Percentiles rank a stretch among this genome's conserved stretches.
phyloP scores from a whole-genome alignment of 2,797 vertebrate species.

The Sebastes oblongus region DNA sequence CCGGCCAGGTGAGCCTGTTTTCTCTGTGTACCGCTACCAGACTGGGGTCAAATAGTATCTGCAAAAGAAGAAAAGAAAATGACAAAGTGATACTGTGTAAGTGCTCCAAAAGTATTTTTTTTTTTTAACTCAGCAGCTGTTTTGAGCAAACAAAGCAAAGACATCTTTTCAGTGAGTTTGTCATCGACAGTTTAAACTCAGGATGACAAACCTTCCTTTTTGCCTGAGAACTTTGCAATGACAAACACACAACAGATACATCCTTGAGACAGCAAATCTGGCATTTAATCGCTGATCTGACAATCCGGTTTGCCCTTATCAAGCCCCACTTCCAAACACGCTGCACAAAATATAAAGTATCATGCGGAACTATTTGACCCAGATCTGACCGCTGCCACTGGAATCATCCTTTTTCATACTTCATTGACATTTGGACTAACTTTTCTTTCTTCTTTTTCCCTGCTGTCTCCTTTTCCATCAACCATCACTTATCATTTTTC shows the following conservation, averaged over 20 bases:
- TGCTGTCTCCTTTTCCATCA: conserved; percentile 15
- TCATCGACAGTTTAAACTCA: neutral
- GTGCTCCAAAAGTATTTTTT: neutral
- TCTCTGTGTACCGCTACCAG: conserved; percentile 49
- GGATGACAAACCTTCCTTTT: neutral
- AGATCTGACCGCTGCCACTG: conserved; percentile 30
- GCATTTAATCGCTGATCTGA: neutral
- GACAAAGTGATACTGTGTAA: neutral
- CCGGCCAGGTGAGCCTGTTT: conserved; percentile 87
- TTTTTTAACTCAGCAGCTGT: neutral
- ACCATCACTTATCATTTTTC: conserved; percentile 13
- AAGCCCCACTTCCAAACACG: neutral
- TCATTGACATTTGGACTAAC: conserved; percentile 30
- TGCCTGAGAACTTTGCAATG: too few relatives aligned
- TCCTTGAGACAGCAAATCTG: too few relatives aligned
- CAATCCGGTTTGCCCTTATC: neutral
- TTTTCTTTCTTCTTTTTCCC: conserved; percentile 15
- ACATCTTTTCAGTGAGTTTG: neutral
- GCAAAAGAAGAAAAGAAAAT: neutral
- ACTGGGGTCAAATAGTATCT: conserved; percentile 51
- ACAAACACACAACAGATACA: too few relatives aligned
- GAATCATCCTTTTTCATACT: conserved; percentile 15
- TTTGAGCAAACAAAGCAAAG: neutral
- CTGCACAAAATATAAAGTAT: neutral
- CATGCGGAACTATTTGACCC: conserved; percentile 43